Evolutionary conservation across 2,888 invertebrate genomes (phyloP).

Genomic region (Bimastos eiseni): DNA sequence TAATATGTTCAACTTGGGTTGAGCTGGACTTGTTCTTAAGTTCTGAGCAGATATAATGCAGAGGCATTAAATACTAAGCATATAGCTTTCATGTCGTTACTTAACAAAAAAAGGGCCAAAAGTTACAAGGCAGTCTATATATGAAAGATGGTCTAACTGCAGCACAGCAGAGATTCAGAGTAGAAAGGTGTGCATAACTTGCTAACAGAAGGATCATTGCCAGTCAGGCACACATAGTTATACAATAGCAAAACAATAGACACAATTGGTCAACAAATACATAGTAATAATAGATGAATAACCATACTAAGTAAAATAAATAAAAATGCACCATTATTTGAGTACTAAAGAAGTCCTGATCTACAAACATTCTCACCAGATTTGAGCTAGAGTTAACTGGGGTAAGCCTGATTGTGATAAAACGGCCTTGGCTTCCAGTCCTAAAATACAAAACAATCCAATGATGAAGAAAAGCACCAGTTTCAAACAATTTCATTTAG

Average conservation of each 20-base stretch:
- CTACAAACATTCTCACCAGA: constrained; percentile 68
- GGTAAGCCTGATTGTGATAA: constrained; percentile 90
- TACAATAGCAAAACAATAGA: neutral
- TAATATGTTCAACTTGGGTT: neutral
- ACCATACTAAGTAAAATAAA: too few species aligned
- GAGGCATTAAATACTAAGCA: neutral
- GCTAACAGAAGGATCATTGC: neutral
- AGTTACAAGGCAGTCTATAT: neutral
- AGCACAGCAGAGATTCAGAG: neutral
- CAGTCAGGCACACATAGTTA: neutral
- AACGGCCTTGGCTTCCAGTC: constrained; percentile 87
- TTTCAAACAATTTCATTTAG: neutral
- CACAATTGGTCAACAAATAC: too few species aligned
- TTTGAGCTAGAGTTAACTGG: constrained; percentile 85
- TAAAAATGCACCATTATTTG: neutral
- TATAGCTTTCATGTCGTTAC: neutral
- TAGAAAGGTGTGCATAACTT: neutral
- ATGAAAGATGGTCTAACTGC: neutral
- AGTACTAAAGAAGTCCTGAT: neutral
- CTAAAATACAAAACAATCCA: constrained; percentile 59
- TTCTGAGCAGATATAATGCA: neutral
- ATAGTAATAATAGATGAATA: too few species aligned
- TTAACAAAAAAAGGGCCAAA: neutral
- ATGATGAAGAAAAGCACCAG: neutral
- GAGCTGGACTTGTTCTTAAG: neutral